Evolutionary conservation across 2,888 invertebrate species (phyloP).

Genomic region (Leptopterna dolabrata): DNA sequence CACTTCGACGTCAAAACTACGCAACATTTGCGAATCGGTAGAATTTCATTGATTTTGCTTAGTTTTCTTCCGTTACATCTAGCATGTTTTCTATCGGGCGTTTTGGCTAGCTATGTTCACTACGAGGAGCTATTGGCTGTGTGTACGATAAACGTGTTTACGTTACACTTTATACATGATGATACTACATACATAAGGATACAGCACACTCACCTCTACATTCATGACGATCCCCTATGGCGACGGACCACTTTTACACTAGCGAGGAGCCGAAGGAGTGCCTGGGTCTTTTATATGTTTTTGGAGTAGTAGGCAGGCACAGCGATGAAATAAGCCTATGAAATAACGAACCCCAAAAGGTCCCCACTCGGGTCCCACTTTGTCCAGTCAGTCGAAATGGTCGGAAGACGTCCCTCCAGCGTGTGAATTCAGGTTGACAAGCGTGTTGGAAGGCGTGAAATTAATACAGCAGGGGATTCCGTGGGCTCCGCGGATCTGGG

Average conservation of each 20-base stretch:
- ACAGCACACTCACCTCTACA: background rate
- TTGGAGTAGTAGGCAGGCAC: background rate
- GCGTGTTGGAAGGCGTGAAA: slow-evolving; percentile 30
- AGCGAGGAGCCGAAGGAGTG: background rate
- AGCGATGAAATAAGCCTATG: slow-evolving; percentile 16
- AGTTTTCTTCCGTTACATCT: too few species aligned
- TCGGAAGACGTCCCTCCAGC: background rate
- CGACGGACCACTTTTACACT: slow-evolving; percentile 6
- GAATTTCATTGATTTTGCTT: too few species aligned
- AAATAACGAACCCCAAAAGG: slow-evolving; percentile 9
- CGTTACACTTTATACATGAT: too few species aligned
- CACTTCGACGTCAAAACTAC: too few species aligned
- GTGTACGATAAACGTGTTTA: too few species aligned
- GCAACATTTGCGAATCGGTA: too few species aligned
- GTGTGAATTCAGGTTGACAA: background rate
- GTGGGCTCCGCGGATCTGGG: background rate
- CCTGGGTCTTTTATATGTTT: slow-evolving; percentile 28
- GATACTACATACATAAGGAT: too few species aligned
- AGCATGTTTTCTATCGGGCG: too few species aligned
- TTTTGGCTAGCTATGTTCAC: too few species aligned
- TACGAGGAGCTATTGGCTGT: too few species aligned
- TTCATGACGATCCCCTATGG: background rate
- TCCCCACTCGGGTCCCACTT: slow-evolving; percentile 9
- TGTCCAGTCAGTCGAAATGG: slow-evolving; percentile 11
- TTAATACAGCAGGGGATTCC: background rate